phyloP scores from a whole-genome alignment of 2,113 vertebrate species.

The Origma solitaria region DNA sequence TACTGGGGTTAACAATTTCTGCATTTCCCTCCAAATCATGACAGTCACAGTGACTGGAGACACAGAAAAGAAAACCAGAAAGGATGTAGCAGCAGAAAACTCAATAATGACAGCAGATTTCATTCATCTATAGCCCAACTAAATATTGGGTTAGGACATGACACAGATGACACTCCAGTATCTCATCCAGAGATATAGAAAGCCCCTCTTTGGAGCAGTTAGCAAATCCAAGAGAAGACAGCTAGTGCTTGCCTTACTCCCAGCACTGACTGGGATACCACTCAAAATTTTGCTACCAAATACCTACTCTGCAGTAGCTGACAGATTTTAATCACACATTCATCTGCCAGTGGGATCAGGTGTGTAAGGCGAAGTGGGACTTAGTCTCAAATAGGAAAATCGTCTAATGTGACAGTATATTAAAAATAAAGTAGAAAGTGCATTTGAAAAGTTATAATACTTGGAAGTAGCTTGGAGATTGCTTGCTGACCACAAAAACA shows the following conservation, averaged over 20 bases:
- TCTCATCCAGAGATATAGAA: not conserved
- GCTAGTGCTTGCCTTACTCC: not conserved
- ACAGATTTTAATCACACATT: not conserved
- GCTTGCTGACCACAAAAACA: not conserved
- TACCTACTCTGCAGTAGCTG: not conserved
- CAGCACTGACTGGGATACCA: not conserved
- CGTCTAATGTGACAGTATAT: not conserved
- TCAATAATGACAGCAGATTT: not conserved
- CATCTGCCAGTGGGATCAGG: not conserved
- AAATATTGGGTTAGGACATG: not conserved
- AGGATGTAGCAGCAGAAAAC: not conserved
- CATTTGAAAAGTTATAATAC: not conserved
- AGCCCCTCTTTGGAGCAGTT: not conserved
- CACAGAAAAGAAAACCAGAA: not conserved
- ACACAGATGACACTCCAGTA: not conserved
- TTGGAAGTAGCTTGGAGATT: not conserved
- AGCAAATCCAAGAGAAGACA: not conserved
- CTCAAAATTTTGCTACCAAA: not conserved
- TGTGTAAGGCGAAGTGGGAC: not conserved
- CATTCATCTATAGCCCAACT: not conserved
- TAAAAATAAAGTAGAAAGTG: not conserved
- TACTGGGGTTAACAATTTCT: not conserved
- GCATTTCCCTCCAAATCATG: not conserved
- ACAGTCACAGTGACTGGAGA: not conserved
- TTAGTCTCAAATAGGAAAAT: not conserved